Evolutionary conservation across 2,113 vertebrate genomes (phyloP).

Genomic region (Gymnocephalus cernua): DNA sequence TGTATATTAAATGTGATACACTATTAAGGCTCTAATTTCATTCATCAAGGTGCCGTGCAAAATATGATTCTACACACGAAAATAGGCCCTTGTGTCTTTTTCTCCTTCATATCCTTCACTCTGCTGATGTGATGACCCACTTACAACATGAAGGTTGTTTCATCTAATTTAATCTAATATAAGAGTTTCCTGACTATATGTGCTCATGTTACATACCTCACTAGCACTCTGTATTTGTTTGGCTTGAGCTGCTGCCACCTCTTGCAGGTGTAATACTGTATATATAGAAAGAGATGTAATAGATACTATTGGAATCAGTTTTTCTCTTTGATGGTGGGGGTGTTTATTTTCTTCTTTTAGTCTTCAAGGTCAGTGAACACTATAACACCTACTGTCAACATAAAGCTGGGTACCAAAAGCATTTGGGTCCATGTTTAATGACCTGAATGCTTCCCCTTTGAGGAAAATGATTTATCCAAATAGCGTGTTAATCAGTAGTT

Average conservation of each 20-base stretch:
- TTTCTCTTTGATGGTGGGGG: slow-evolving; percentile 9
- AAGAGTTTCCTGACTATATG: slow-evolving; percentile 32
- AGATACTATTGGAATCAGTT: not conserved
- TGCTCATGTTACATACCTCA: slow-evolving; percentile 33
- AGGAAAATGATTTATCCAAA: slow-evolving; percentile 54
- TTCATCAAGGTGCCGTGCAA: not conserved
- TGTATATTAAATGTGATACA: not conserved
- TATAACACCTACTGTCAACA: not conserved
- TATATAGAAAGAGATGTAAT: not conserved
- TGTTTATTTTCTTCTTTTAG: not conserved
- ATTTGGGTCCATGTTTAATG: not conserved
- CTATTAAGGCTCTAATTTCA: not conserved
- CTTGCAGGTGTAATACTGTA: slow-evolving; percentile 25
- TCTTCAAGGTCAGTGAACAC: slow-evolving; percentile 14
- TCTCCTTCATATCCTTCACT: not conserved
- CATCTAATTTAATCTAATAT: slow-evolving; percentile 46
- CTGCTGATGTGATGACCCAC: slow-evolving; percentile 22
- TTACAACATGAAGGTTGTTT: slow-evolving; percentile 38
- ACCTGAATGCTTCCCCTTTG: slow-evolving; percentile 7
- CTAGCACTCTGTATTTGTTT: slow-evolving; percentile 48
- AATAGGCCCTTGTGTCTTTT: slow-evolving; percentile 26
- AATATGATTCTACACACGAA: slow-evolving; percentile 5
- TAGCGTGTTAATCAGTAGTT: slow-evolving; percentile 59
- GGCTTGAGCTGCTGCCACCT: slow-evolving; percentile 41
- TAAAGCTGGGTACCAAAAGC: not conserved